Percentiles rank a stretch among this genome's conserved stretches.
Evolutionary conservation across 2,797 vertebrate species (phyloP).

Genomic region (Allobates femoralis): DNA sequence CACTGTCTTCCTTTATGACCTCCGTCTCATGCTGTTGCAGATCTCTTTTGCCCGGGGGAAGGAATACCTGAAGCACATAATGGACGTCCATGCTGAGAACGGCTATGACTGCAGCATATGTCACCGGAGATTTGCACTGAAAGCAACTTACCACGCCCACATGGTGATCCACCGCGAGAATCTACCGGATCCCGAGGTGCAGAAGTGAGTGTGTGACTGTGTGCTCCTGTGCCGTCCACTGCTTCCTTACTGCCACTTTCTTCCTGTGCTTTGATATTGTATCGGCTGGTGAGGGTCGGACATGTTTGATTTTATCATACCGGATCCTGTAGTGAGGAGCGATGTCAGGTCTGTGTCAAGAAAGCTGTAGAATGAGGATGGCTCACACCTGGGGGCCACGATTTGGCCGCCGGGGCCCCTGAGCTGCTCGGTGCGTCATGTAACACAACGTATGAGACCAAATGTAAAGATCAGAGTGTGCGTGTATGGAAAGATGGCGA

Average conservation of each 20-base stretch:
- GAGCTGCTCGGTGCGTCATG: no score
- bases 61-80: slow-evolving; percentile 97
- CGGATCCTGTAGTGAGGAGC: no score
- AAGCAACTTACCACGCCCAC: slow-evolving; percentile 98
- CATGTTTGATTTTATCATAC: no score
- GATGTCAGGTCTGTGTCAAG: no score
- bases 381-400: no score
- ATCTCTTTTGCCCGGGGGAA: slow-evolving; percentile 93
- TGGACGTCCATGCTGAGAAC: slow-evolving; percentile 96
- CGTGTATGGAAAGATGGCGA: no score
- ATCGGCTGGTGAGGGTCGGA: no score
- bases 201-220: slow-evolving; percentile 84
- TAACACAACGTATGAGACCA: no score
- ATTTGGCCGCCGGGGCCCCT: no score
- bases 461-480: no score
- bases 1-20: no score
- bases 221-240: background rate
- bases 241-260: background rate
- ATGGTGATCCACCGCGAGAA: slow-evolving; percentile 98
- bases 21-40: slow-evolving; percentile 71
- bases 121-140: slow-evolving; percentile 93
- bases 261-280: background rate
- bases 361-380: no score
- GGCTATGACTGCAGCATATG: slow-evolving; percentile 95
- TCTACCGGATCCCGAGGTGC: slow-evolving; percentile 94